Evolutionary conservation across 2,113 vertebrate genomes (phyloP).

Genomic region (Phylloscopus whistleri): DNA sequence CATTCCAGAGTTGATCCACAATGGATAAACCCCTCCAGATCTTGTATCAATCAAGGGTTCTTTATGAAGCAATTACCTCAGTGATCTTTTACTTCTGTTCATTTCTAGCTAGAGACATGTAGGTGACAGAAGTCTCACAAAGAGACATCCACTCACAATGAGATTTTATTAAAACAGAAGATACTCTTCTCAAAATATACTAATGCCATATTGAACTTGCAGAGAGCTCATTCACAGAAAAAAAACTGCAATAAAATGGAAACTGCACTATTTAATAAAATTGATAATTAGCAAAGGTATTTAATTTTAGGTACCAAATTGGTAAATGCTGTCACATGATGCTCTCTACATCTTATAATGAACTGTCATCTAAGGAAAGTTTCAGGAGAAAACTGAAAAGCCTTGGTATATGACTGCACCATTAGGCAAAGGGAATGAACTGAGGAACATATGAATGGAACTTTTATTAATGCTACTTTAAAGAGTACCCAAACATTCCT

Average conservation of each 20-base stretch:
- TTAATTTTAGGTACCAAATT: neutral
- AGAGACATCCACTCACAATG: neutral
- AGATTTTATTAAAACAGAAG: neutral
- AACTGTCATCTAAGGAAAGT: neutral
- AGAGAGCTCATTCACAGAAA: neutral
- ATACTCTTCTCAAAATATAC: neutral
- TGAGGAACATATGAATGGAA: neutral
- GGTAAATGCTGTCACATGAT: neutral
- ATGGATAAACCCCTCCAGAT: neutral
- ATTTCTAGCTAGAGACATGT: neutral
- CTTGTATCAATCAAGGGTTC: neutral
- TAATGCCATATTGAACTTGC: neutral
- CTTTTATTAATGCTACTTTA: neutral
- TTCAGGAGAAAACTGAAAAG: neutral
- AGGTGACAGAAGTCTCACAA: neutral
- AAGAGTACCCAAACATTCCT: neutral
- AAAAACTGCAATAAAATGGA: neutral
- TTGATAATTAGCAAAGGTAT: neutral
- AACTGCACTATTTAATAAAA: neutral
- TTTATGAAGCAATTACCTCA: neutral
- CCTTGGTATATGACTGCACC: neutral
- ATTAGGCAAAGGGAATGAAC: neutral
- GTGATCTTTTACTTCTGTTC: neutral
- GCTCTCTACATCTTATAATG: neutral
- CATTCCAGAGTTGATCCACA: neutral